phyloP scores from a whole-genome alignment of 2,113 vertebrate species.

The Lutjanus erythropterus region DNA sequence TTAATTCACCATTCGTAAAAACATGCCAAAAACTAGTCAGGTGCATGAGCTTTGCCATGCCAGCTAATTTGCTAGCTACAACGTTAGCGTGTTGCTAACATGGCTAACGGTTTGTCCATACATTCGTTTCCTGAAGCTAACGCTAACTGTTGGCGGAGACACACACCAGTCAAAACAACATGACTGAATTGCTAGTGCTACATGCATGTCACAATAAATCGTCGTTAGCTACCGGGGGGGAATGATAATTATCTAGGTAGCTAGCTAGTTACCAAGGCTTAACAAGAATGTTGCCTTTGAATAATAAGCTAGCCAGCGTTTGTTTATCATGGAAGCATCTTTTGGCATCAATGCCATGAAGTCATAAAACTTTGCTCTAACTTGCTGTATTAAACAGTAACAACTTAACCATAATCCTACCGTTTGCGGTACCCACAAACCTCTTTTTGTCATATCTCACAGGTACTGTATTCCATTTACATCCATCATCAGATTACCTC shows the following conservation, averaged over 20 bases:
- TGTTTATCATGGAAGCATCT: not conserved
- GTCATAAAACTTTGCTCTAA: not conserved
- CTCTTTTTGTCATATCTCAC: no score
- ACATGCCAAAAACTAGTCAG: not conserved
- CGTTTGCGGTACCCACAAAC: no score
- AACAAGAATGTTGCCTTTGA: not conserved
- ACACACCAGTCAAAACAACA: not conserved
- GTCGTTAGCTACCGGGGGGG: accelerated
- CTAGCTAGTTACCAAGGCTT: no score
- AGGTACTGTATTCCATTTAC: no score
- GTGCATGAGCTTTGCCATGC: conserved; percentile 16
- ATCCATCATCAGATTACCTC: no score
- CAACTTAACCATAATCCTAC: no score
- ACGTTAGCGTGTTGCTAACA: conserved; percentile 25
- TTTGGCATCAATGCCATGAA: not conserved
- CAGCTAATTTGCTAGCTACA: conserved; percentile 22
- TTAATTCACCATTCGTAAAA: conserved; percentile 43
- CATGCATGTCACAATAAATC: not conserved
- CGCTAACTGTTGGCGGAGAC: not conserved
- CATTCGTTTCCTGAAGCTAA: not conserved
- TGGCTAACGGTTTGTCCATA: not conserved
- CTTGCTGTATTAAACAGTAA: not conserved
- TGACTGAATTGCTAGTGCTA: not conserved
- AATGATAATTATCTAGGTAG: not conserved
- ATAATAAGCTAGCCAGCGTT: not conserved